phyloP scores from a whole-genome alignment of 2,797 vertebrate species.

The Lycodopsis pacificus region DNA sequence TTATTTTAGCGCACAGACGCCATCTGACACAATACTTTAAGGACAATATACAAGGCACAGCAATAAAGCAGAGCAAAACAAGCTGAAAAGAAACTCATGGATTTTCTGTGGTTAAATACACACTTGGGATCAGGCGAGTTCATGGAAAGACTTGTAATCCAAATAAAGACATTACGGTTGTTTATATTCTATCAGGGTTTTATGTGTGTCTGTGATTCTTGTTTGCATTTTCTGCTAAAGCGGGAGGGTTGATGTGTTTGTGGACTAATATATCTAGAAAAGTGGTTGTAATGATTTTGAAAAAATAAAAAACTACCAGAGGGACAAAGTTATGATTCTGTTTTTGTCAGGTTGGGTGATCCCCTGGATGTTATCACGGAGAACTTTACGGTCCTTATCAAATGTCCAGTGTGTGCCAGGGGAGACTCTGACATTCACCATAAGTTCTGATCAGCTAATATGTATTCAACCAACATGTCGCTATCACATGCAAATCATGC shows the following conservation, averaged over 20 bases:
- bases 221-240: conserved; percentile 21
- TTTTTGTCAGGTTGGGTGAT: background rate
- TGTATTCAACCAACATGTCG: background rate
- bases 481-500: background rate
- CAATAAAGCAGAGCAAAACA: conserved; percentile 54
- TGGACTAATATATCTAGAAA: conserved; percentile 1
- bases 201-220: conserved; percentile 24
- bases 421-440: background rate
- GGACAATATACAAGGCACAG: conserved; percentile 62
- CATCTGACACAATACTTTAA: conserved; percentile 65
- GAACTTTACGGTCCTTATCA: background rate
- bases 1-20: conserved; percentile 52
- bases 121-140: conserved; percentile 56
- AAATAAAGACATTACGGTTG: conserved; percentile 53
- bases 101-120: conserved; percentile 68
- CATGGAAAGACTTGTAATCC: conserved; percentile 46
- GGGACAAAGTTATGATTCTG: background rate
- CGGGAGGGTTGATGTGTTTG: conserved; percentile 1
- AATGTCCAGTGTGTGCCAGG: background rate
- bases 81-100: conserved; percentile 52
- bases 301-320: background rate
- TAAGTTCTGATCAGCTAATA: background rate
- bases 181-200: conserved; percentile 55
- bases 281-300: background rate
- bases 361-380: background rate